Base-by-base conservation (phyloP, 2,797 vertebrate species). In the Epinephelus awoara region DNA sequence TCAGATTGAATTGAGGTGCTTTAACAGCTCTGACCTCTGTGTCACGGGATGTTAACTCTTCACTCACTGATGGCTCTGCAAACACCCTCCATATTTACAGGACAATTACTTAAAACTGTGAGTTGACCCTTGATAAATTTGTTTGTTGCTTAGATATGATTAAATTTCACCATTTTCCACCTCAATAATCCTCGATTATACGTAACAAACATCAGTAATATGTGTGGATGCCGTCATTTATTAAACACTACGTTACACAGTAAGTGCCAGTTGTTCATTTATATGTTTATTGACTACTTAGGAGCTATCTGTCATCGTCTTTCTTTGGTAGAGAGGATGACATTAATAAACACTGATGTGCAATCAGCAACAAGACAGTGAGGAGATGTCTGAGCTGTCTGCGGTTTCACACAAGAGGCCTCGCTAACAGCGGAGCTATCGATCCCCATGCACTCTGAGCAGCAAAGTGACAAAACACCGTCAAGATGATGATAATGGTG, bases 341-440 rank as follows among this genome's bases (percentile, higher is more conserved):
- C 67, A 75, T 61, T 82, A 77, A 90, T 80, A 82, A 87, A 79
- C 69, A 52, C 27, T 80, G 90, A 90, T 71, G 42, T 77, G 72
- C 80, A 73, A 78, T 85, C 79, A 72, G 78, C 69, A 62, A 64
- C 62, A 56, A 72, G 83, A 65, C 65, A 73, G 77, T 13, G 65
- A 79, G 66, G 67, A 68, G 81, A 83, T 29, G 75, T 77, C 70
- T 66, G 84, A 84, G 78, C 82, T 77, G 88, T 91, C 86, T 91
- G 92, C 13, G 83, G 92, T 91, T 93, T 90, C 88, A 91, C 89
- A 83, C 77, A 58, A 42, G 74, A 82, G 67, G 66, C 29, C 77
- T 85, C 46, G n/a, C 82, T 83, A 80, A 79, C 86, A 75, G 78
- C 18, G 1, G 47, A 38, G 21, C 21, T 75, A 93, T 90, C 62